phyloP scores from a whole-genome alignment of 2,888 invertebrate genomes.

The Adelphocoris suturalis region DNA sequence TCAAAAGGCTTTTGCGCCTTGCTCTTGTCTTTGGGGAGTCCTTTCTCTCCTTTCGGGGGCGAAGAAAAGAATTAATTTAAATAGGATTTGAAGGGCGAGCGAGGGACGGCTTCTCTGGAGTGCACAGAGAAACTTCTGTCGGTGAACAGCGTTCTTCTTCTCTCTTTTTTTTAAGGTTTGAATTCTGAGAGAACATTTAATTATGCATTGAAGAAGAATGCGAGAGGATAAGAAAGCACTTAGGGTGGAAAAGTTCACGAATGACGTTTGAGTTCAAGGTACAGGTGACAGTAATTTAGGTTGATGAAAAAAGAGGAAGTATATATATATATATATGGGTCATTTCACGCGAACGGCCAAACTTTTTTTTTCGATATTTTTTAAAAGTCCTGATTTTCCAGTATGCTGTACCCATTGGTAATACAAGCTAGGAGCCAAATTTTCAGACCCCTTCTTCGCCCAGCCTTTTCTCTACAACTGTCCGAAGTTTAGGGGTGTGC shows the following conservation, averaged over 20 bases:
- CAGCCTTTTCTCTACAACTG: too few species aligned
- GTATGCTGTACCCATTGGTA: too few species aligned
- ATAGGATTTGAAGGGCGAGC: conserved; percentile 27
- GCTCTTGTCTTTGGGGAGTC: not conserved
- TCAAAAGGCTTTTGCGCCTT: not conserved
- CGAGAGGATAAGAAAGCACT: not conserved
- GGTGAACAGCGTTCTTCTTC: not conserved
- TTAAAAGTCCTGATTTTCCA: too few species aligned
- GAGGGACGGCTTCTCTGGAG: not conserved
- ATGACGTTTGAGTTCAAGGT: not conserved
- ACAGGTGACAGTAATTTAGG: too few species aligned
- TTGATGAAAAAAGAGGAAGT: too few species aligned
- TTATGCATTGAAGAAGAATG: not conserved
- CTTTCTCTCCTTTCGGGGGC: not conserved
- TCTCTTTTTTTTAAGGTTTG: not conserved
- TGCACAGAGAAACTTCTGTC: not conserved
- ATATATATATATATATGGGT: too few species aligned
- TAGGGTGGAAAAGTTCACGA: not conserved
- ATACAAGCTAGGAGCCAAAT: too few species aligned
- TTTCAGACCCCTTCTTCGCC: too few species aligned
- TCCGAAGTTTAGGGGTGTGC: too few species aligned
- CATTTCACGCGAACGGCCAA: too few species aligned
- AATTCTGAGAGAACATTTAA: not conserved
- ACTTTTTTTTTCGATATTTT: too few species aligned
- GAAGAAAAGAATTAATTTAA: conserved; percentile 2